Percentiles rank a stretch among this genome's conserved stretches.
Evolutionary conservation across 1,140 invertebrate genomes (phyloP).

Genomic region (Euura saliciscinereae): DNA sequence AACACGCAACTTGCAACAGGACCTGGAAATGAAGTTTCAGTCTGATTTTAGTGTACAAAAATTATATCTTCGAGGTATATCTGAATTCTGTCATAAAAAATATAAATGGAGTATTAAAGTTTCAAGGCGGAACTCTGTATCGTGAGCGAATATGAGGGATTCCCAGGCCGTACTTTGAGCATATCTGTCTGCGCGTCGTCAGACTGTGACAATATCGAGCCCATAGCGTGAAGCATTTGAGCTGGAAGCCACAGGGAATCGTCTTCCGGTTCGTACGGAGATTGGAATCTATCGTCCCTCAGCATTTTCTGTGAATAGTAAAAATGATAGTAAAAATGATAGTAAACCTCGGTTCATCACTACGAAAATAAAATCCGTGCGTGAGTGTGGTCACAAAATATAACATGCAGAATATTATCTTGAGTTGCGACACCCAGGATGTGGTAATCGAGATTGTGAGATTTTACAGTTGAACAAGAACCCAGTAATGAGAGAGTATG

Average conservation of each 20-base stretch:
- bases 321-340: slow-evolving; percentile 23
- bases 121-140: too few species aligned
- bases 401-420: background rate
- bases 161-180: slow-evolving; percentile 62
- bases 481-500: background rate
- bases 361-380: too few species aligned
- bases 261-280: slow-evolving; percentile 88
- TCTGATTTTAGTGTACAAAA: too few species aligned
- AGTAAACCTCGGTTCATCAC: too few species aligned
- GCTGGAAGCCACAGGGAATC: slow-evolving; percentile 90
- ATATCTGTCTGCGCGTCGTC: slow-evolving; percentile 80
- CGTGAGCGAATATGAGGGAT: too few species aligned
- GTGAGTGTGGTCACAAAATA: background rate
- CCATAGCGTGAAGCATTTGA: slow-evolving; percentile 83
- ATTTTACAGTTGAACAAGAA: background rate
- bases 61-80: too few species aligned
- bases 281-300: slow-evolving; percentile 88
- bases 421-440: background rate
- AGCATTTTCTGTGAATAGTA: slow-evolving; percentile 77
- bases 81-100: too few species aligned
- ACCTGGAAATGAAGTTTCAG: slow-evolving; percentile 59
- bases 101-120: too few species aligned
- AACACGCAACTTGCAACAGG: slow-evolving; percentile 80
- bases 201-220: slow-evolving; percentile 74
- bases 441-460: background rate